Evolutionary conservation across 1,140 invertebrate species (phyloP).

Genomic region (Rhynchophorus ferrugineus): DNA sequence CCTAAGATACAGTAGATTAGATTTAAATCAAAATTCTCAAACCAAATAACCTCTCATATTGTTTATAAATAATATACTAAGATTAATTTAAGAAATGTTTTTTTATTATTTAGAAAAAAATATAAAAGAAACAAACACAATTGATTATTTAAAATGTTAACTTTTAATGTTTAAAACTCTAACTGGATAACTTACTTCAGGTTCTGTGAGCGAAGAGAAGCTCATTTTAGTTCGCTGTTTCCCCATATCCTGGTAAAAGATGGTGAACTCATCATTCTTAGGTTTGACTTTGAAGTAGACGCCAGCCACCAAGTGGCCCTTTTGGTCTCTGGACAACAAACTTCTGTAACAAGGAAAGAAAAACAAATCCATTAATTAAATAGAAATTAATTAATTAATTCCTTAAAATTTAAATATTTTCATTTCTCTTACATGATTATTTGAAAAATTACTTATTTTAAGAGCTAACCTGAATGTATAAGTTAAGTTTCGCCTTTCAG

Average conservation of each 20-base stretch:
- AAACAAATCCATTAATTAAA: background rate
- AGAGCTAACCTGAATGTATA: conserved; percentile 60
- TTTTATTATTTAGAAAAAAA: no score
- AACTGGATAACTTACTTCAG: conserved; percentile 47
- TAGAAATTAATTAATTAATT: background rate
- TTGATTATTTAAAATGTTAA: background rate
- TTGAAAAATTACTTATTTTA: background rate
- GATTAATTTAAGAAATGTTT: no score
- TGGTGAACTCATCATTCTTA: conserved; percentile 60
- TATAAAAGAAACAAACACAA: background rate
- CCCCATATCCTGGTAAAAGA: conserved; percentile 66
- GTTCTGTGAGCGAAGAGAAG: conserved; percentile 58
- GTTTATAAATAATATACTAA: no score
- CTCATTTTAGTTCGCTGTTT: conserved; percentile 63
- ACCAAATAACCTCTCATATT: no score
- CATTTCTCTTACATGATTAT: no score
- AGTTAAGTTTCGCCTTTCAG: conserved; percentile 79
- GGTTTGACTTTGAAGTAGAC: conserved; percentile 69
- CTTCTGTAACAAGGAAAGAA: conserved; percentile 44
- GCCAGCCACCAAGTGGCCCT: conserved; percentile 72
- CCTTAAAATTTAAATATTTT: no score
- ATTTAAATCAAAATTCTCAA: no score
- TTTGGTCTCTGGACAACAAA: conserved; percentile 68
- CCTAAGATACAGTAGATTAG: no score
- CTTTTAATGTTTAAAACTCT: background rate